These are phyloP conservation scores for Aphelenchoides besseyi DNA, from an alignment of 1,140 invertebrate species.

Conservation along the genomic window DNA sequence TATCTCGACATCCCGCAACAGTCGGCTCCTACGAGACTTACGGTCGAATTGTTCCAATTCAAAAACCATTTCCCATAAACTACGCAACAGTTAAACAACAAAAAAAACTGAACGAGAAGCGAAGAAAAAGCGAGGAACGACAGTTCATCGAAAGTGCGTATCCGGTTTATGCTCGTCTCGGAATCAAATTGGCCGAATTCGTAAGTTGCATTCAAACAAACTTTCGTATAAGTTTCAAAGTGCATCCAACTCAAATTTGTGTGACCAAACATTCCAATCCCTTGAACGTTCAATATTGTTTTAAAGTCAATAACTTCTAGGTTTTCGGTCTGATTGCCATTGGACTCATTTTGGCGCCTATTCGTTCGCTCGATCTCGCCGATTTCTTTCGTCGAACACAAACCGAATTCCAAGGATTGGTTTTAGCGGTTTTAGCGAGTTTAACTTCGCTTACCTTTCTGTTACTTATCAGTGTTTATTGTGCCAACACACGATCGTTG, in stretches of 20 bases:
- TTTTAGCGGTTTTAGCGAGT: slow-evolving; percentile 34
- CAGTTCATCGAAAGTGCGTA: neutral
- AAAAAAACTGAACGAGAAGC: neutral
- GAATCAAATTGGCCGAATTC: slow-evolving; percentile 27
- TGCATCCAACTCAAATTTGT: neutral
- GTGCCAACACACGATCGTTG: slow-evolving; percentile 26
- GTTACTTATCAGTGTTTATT: slow-evolving; percentile 30
- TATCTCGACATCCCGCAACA: neutral
- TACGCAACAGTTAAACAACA: neutral
- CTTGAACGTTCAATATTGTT: neutral
- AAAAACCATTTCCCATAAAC: neutral
- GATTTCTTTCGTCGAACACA: slow-evolving; percentile 43
- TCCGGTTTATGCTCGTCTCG: neutral
- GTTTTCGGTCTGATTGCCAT: slow-evolving; percentile 16
- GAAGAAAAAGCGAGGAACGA: neutral
- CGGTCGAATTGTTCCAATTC: slow-evolving; percentile 1
- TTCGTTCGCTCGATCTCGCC: slow-evolving; percentile 25
- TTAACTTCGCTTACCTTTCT: slow-evolving; percentile 27
- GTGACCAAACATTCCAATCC: neutral
- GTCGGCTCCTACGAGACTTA: neutral
- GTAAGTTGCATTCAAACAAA: slow-evolving; percentile 12
- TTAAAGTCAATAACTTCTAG: slow-evolving; percentile 3
- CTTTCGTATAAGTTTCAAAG: neutral
- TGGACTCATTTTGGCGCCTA: slow-evolving; percentile 40
- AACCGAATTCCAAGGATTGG: slow-evolving; percentile 42